Percentiles rank a stretch among this genome's conserved stretches.
Evolutionary conservation across 2,888 invertebrate genomes (phyloP).

Genomic region (Escarpia spicata): DNA sequence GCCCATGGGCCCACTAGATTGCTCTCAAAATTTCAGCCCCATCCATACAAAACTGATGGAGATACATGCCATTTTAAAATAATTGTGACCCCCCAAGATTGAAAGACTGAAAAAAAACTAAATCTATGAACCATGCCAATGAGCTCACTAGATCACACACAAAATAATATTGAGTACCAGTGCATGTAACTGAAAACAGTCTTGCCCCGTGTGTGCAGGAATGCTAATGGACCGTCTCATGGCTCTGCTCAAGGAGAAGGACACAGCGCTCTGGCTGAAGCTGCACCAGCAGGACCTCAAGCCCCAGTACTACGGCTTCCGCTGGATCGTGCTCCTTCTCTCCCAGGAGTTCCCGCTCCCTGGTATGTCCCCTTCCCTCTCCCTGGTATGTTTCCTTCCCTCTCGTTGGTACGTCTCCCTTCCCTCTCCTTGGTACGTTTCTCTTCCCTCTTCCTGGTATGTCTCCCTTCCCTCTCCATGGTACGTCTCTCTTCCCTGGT

Average conservation of each 20-base stretch:
- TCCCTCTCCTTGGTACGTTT: not conserved
- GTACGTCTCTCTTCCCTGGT: not conserved
- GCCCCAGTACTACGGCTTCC: constrained; percentile 96
- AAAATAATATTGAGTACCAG: too few relatives aligned
- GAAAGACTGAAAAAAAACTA: too few relatives aligned
- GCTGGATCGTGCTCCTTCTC: constrained; percentile 93
- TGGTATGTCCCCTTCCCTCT: constrained; percentile 52
- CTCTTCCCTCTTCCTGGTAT: not conserved
- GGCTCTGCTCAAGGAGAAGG: constrained; percentile 79
- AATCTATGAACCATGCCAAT: too few relatives aligned
- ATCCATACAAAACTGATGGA: too few relatives aligned
- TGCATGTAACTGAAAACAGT: too few relatives aligned
- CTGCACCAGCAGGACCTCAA: constrained; percentile 84
- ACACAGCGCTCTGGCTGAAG: constrained; percentile 79
- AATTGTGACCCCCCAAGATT: too few relatives aligned
- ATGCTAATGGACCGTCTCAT: constrained; percentile 83
- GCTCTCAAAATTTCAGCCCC: too few relatives aligned
- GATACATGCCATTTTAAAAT: too few relatives aligned
- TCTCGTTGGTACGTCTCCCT: not conserved
- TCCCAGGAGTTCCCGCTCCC: constrained; percentile 98
- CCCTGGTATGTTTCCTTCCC: not conserved
- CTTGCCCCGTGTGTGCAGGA: constrained; percentile 51
- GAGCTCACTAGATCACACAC: too few relatives aligned
- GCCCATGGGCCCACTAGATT: too few relatives aligned
- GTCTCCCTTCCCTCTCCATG: not conserved